Evolutionary conservation across 2,113 vertebrate genomes (phyloP), one percentile per base, ranked within the genome.

Genomic region (Gopherus evgoodei): DNA sequence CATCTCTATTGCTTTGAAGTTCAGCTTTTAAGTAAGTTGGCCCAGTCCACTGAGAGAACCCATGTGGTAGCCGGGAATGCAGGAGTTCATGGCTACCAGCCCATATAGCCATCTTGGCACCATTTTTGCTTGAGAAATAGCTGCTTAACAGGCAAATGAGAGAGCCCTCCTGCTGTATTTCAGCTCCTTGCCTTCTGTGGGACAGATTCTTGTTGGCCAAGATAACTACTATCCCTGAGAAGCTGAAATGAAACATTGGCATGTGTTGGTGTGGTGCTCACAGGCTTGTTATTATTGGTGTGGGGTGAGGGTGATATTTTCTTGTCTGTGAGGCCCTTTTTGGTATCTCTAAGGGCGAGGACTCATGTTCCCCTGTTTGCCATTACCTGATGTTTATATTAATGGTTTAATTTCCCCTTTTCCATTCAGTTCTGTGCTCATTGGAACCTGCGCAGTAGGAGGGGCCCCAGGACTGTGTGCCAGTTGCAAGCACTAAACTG

Each of bases 211-310:
- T 12, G 44, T 57, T 42, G 47, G 38, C 72, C 81, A 80, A 94
- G 83, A 10, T n/a, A 44, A 52, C 4, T 11, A 84, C 0, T 57
- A n/a, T 11, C 35, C n/a, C 72, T 24, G 38, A 44, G 72, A 22
- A 42, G 24, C 81, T 59, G 12, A 95, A 95, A 94, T 53, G n/a
- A 93, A 57, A 86, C 31, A 31, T 2, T 91, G 22, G 84, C 88
- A 35, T 89, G 76, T 88, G 54, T 10, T 87, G 19, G 75, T 84
- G 65, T 25, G 44, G n/a, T 44, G 16, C n/a, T 94, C 52, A 91
- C 76, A 59, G 22, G 27, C 52, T 49, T 49, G 92, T 90, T 84
- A 52, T 80, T 86, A 88, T 76, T 8, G 0, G 22, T 5, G 84
- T 4, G 76, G 84, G 76, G 35, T 4, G 76, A 81, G 72, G 35